Evolutionary conservation across 2,888 invertebrate genomes (phyloP).

Genomic region (Hyposoter dolosus): DNA sequence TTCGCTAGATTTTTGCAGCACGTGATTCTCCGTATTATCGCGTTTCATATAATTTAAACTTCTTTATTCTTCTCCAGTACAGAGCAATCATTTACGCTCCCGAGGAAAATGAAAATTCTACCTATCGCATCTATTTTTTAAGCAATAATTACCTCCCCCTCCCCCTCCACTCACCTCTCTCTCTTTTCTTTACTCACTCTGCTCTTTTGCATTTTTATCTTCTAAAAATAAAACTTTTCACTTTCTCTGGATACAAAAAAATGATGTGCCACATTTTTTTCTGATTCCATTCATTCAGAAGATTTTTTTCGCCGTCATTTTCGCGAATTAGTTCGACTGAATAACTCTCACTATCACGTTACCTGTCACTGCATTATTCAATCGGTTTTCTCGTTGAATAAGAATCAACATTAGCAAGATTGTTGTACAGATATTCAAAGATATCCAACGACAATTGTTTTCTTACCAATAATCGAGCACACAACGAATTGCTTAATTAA

Average conservation of each 20-base stretch:
- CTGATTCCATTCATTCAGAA: no score
- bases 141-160: background rate
- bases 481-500: background rate
- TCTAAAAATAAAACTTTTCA: background rate
- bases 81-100: slow-evolving; percentile 1
- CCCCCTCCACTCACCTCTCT: no score
- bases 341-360: no score
- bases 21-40: background rate
- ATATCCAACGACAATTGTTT: background rate
- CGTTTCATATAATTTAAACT: slow-evolving; percentile 11
- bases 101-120: background rate
- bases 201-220: no score
- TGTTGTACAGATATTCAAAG: background rate
- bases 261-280: no score
- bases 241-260: background rate
- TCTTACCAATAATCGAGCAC: background rate
- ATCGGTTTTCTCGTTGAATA: background rate
- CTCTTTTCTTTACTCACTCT: background rate
- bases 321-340: background rate
- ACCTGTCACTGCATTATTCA: background rate
- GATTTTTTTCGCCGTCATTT: background rate
- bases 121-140: background rate
- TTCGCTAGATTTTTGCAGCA: background rate
- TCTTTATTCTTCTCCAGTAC: background rate
- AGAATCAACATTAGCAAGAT: background rate